These are phyloP conservation scores for Sarcophaga peregrina DNA, from an alignment of 1,140 invertebrate genomes.

Conservation along the genomic window DNA sequence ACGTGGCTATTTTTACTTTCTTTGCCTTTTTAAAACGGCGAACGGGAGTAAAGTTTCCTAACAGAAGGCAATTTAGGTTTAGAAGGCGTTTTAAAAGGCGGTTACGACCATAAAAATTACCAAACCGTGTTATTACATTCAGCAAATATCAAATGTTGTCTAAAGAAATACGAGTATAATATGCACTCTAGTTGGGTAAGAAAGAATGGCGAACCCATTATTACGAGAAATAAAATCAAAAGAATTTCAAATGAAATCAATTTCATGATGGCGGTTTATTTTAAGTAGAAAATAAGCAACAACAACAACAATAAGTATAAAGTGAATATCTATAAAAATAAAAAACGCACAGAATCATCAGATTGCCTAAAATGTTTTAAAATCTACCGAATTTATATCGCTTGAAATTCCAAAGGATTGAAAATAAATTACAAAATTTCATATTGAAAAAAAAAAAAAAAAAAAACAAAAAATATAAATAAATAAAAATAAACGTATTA, in stretches of 20 bases:
- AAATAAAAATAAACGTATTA: no score
- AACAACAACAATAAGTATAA: not conserved
- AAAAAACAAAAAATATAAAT: no score
- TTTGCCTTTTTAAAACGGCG: not conserved
- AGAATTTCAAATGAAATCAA: slow-evolving; percentile 5
- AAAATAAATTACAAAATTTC: no score
- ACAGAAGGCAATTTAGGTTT: slow-evolving; percentile 17
- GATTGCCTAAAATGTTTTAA: not conserved
- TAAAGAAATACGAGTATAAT: not conserved
- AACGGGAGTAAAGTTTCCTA: no score
- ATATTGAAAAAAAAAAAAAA: no score
- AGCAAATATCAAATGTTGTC: slow-evolving; percentile 23
- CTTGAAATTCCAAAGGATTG: not conserved
- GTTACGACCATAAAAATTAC: slow-evolving; percentile 64
- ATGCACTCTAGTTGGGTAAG: not conserved
- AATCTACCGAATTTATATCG: not conserved
- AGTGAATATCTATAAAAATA: no score
- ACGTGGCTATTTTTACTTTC: slow-evolving; percentile 50
- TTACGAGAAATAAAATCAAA: slow-evolving; percentile 17
- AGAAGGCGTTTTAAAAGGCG: slow-evolving; percentile 51
- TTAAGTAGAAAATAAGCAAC: not conserved
- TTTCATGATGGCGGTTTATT: not conserved
- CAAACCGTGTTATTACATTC: slow-evolving; percentile 63
- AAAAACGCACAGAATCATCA: no score
- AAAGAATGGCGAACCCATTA: not conserved